These are phyloP conservation scores for Danionella dracula DNA, from an alignment of 2,797 vertebrate species.

Conservation along the genomic window DNA sequence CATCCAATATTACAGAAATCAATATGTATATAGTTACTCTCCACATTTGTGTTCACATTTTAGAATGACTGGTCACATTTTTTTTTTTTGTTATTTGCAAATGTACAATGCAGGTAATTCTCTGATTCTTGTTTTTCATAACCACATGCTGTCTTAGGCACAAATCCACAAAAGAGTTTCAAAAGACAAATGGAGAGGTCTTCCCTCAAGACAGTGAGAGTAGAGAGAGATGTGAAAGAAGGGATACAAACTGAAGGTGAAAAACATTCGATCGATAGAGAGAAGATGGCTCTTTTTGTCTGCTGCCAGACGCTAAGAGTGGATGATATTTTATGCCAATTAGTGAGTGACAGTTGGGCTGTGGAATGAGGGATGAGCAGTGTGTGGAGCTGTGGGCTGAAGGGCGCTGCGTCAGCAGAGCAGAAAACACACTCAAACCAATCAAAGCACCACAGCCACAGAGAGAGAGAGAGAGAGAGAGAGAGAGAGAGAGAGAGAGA, in stretches of 20 bases:
- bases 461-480: background rate
- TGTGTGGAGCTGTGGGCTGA: conserved; percentile 61
- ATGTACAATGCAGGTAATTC: background rate
- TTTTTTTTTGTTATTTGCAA: background rate
- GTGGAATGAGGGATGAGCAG: conserved; percentile 65
- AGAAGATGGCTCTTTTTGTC: conserved; percentile 56
- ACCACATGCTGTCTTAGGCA: background rate
- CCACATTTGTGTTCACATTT: too few species aligned
- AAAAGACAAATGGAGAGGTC: background rate
- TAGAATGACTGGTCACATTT: background rate
- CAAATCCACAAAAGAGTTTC: background rate
- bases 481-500: background rate
- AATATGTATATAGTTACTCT: too few species aligned
- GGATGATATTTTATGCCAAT: conserved; percentile 81
- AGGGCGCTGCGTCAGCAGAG: conserved; percentile 70
- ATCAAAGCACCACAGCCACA: conserved; percentile 5
- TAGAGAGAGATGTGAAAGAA: background rate
- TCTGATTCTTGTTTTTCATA: background rate
- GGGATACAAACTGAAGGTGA: background rate
- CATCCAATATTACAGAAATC: too few species aligned
- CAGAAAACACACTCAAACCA: conserved; percentile 57
- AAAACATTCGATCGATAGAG: conserved; percentile 52
- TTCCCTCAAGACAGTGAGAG: background rate
- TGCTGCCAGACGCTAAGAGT: conserved; percentile 56
- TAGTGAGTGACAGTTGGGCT: conserved; percentile 67